A percentile compares a stretch with the other conserved stretches of the same genome.
Conservation (phyloP, 2,113 vertebrate species). For the Anoplopoma fimbria region DNA sequence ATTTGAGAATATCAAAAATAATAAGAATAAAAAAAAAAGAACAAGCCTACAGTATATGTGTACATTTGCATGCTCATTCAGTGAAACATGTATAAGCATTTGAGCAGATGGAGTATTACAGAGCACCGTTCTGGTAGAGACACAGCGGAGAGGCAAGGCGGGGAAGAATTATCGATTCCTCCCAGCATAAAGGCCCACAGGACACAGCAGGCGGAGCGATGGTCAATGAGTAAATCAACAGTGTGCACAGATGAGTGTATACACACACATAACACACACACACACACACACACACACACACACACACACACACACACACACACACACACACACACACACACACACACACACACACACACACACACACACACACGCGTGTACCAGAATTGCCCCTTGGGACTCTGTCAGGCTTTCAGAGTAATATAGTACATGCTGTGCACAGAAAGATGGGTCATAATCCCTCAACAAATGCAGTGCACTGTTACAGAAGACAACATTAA, state of each 20-base stretch:
- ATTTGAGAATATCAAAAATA: slow-evolving; percentile 1
- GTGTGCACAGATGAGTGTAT: slow-evolving; percentile 9
- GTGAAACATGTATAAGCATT: slow-evolving; percentile 22
- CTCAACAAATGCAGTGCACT: slow-evolving; percentile 33
- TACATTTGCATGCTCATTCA: slow-evolving; percentile 24
- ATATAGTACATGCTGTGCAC: slow-evolving; percentile 40
- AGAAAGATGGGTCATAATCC: slow-evolving; percentile 46
- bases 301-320: not conserved
- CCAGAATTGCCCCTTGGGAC: slow-evolving; percentile 48
- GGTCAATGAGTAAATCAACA: slow-evolving; percentile 72
- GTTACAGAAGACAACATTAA: slow-evolving; percentile 53
- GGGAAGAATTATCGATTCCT: slow-evolving; percentile 70
- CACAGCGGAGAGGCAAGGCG: slow-evolving; percentile 14
- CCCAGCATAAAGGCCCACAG: slow-evolving; percentile 59
- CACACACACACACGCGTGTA: slow-evolving; percentile 31
- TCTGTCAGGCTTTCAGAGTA: slow-evolving; percentile 48
- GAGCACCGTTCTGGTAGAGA: slow-evolving; percentile 31
- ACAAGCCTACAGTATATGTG: not conserved
- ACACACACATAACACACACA: not conserved
- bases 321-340: slow-evolving; percentile 17
- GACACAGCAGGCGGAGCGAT: slow-evolving; percentile 56
- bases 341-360: slow-evolving; percentile 16
- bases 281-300: slow-evolving; percentile 2
- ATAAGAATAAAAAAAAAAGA: too few relatives aligned
- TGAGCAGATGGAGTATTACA: slow-evolving; percentile 33